phyloP scores from a whole-genome alignment of 2,888 invertebrate genomes.

The Pristionchus japonicus region DNA sequence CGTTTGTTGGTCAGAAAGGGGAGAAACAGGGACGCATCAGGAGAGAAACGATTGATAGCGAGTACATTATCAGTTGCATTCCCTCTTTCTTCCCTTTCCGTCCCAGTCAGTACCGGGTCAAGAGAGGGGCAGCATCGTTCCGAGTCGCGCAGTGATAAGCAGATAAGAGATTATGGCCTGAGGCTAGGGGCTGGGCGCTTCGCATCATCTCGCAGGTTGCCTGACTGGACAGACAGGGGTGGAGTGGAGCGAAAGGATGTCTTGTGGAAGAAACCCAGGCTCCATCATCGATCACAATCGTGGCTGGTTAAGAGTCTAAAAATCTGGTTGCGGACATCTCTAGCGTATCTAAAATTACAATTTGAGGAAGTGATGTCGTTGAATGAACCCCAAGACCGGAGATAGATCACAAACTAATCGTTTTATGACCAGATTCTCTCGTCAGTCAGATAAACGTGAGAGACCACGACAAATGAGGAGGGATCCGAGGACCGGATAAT shows the following conservation, averaged over 20 bases:
- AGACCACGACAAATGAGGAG: neutral
- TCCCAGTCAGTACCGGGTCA: conserved; percentile 18
- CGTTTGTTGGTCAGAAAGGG: neutral
- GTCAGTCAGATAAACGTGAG: too few relatives aligned
- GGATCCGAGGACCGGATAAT: neutral
- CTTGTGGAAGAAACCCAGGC: too few relatives aligned
- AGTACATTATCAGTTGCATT: conserved; percentile 41
- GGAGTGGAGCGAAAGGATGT: too few relatives aligned
- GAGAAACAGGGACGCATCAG: neutral
- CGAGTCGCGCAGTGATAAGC: neutral
- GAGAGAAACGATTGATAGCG: neutral
- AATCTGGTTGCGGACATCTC: too few relatives aligned
- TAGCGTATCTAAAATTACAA: neutral
- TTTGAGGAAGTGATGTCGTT: neutral
- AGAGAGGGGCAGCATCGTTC: too few relatives aligned
- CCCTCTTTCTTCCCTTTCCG: neutral
- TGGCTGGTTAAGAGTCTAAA: too few relatives aligned
- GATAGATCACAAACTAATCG: too few relatives aligned
- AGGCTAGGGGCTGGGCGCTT: too few relatives aligned
- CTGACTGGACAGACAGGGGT: neutral
- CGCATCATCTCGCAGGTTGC: neutral
- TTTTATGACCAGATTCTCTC: too few relatives aligned
- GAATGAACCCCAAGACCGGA: too few relatives aligned
- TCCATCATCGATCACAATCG: too few relatives aligned
- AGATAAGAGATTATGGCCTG: neutral